Base-by-base conservation (phyloP, 23 tunicate species). In the Trididemnum miniatum region DNA sequence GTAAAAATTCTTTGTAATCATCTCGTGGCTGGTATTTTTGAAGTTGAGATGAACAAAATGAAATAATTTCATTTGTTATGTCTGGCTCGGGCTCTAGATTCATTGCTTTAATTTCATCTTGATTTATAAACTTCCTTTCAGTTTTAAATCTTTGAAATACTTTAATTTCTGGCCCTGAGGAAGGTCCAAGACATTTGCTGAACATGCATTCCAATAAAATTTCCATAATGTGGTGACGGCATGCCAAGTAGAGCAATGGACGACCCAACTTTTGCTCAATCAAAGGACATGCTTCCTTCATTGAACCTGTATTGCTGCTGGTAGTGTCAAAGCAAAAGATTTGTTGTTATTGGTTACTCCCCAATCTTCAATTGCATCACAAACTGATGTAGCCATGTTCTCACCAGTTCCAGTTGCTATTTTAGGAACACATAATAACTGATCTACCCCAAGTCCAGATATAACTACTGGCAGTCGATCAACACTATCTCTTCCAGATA, bases 211-310 rank as follows among this genome's bases (percentile, higher is more conserved):
- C 39, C 23, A 34, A 9, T 7, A 69, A n/a, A 32, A 69, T 31
- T 69, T 69, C 76, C 76, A 69, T 32, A 5, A 69, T 32, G 39
- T 69, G 76, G 39, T 69, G 76, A n/a, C 76, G 76, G 39, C 76
- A 69, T 30, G 76, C 76, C 37, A 69, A 69, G 32, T 69, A 38
- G 12, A 69, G 76, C 38, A 69, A 34, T 7, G 20, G 15, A 7
- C 39, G 20, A 4, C 39, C 39, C 15, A 69, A 32, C 76, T 69
- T 34, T 69, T 69, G 37, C 39, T 69, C 76, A 49, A 49, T 49
- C 57, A 49, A 49, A 49, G 57, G 12, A 18, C 57, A 49, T 49
- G 57, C 57, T 49, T 49, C 57, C 18, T 49, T 49, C 57, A 9
- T 49, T 49, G 18, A 49, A 49, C 57, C 57, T 49, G 57, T 49